Percentiles rank a stretch among this genome's conserved stretches.
Evolutionary conservation across 2,113 vertebrate genomes (phyloP).

Genomic region (Antechinus stuartii): DNA sequence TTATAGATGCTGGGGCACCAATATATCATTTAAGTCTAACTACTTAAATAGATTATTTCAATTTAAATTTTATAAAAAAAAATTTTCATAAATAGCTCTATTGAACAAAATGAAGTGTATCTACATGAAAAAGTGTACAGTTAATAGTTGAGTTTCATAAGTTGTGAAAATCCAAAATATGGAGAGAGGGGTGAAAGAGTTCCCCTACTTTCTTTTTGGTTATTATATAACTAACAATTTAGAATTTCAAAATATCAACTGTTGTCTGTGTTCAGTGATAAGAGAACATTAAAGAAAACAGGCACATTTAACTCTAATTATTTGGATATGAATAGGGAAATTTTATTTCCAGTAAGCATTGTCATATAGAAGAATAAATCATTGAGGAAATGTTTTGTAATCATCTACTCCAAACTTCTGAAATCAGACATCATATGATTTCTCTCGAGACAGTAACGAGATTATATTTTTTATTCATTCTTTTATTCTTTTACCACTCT

Average conservation of each 20-base stretch:
- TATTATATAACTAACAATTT: neutral
- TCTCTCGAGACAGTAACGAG: neutral
- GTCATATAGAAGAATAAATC: neutral
- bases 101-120: neutral
- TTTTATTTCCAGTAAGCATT: neutral
- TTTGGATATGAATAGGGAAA: neutral
- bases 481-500: neutral
- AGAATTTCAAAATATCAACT: neutral
- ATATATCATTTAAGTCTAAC: neutral
- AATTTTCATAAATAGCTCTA: neutral
- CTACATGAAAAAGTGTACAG: neutral
- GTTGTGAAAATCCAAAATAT: neutral
- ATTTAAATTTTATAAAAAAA: neutral
- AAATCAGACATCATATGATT: neutral
- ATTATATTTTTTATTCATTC: neutral
- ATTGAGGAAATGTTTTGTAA: neutral
- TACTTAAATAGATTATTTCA: neutral
- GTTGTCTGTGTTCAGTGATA: neutral
- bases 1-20: neutral
- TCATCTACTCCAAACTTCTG: neutral
- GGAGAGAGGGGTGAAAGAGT: neutral
- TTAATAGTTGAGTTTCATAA: neutral
- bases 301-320: neutral
- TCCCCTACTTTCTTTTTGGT: neutral
- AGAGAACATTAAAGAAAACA: neutral